Base-by-base conservation (phyloP, 53 echinoderm and acorn worm species). In the Echinometra lucunter region DNA sequence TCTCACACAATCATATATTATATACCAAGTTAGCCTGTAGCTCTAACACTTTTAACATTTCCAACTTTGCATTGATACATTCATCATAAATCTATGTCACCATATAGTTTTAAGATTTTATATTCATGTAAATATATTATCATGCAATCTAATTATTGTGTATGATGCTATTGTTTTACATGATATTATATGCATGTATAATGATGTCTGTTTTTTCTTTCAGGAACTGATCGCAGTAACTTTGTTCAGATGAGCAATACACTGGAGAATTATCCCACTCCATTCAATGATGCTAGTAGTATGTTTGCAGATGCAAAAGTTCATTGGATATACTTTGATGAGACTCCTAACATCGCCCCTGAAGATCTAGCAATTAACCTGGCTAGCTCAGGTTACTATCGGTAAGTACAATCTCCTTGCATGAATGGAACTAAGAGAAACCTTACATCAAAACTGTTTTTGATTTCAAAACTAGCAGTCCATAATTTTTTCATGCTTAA, bases 151-250 rank as follows among this genome's bases (percentile, higher is more conserved):
- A 28, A 28, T 28, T 1, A 28, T 67, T 8, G 25, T 78, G 32
- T 44, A 44, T 9, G 6, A 45, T 44, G 19, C 82, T 82, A 9
- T 25, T 45, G 10, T 5, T 25, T 32, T 69, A 32, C 63, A 69
- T 30, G 18, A 69, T 38, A 69, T 34, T 12, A 12, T 69, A 32
- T 69, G 25, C 63, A 25, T 63, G 0, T 53, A 53, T 13, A 42
- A 12, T 4, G 12, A 89, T 49, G 32, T 55, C 30, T 10, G 11
- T 63, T 92, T 74, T 11, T 19, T 67, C 2, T 94, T n/a, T 34
- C 94, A 97, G 97, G 98, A n/a, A 96, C 98, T 6, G 98, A 98
- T 74, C 97, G 98, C 45, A 96, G 67, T 89, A 98, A 98, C 96
- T 96, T 98, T 92, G 98, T 98, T 2, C 95, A 98, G 95, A 97